Conservation (phyloP, 2,797 vertebrate genomes). For the Onychomys arenicola region DNA sequence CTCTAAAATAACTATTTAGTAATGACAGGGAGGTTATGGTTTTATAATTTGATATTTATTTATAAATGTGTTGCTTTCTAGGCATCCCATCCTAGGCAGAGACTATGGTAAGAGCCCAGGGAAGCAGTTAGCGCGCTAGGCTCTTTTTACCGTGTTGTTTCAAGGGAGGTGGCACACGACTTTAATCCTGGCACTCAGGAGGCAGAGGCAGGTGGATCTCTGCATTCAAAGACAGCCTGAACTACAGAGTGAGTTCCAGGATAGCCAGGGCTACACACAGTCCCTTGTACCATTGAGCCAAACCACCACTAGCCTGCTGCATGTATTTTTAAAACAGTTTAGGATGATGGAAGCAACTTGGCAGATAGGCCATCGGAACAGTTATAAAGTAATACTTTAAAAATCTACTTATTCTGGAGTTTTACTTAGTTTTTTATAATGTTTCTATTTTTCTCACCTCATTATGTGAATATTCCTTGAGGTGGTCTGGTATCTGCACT, state of each 20-base stretch:
- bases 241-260: not conserved
- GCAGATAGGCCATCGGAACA: not conserved
- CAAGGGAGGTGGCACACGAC: not conserved
- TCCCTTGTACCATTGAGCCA: not conserved
- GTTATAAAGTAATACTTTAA: slow-evolving; percentile 34
- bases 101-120: not conserved
- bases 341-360: slow-evolving; percentile 21
- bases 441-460: slow-evolving; percentile 34
- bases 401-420: slow-evolving; percentile 1
- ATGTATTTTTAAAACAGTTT: slow-evolving; percentile 19
- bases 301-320: not conserved
- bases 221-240: not conserved
- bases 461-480: not conserved
- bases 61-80: slow-evolving; percentile 52
- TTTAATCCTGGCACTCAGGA: not conserved
- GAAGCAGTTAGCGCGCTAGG: not conserved
- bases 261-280: not conserved
- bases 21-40: not conserved
- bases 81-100: not conserved
- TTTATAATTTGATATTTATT: not conserved
- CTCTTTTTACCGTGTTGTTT: not conserved
- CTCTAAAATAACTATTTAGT: slow-evolving; percentile 19
- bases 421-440: slow-evolving; percentile 50
- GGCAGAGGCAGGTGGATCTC: not conserved
- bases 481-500: not conserved